Evolutionary conservation across 2,113 vertebrate species (phyloP).

Genomic region (Epinephelus cyanopodus): DNA sequence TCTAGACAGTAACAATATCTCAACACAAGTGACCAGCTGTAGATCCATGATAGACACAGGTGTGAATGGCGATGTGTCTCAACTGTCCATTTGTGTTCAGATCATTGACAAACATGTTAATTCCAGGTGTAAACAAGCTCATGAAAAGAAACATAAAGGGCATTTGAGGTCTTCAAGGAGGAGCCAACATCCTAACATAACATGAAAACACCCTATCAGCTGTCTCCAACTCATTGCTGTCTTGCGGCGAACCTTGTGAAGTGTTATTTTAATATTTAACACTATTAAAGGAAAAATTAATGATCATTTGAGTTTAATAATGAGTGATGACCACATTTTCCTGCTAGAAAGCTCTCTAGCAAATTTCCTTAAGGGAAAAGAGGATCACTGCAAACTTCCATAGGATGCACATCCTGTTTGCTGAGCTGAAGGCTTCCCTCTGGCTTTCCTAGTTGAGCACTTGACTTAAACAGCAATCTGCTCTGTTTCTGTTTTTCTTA

Average conservation of each 20-base stretch:
- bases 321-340: not conserved
- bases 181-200: not conserved
- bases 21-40: no score
- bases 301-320: not conserved
- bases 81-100: no score
- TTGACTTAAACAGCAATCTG: not conserved
- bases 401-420: not conserved
- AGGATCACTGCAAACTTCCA: not conserved
- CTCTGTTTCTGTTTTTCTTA: not conserved
- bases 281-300: not conserved
- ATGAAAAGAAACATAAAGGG: not conserved
- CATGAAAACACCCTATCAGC: not conserved
- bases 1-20: no score
- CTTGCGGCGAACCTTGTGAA: not conserved
- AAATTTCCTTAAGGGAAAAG: not conserved
- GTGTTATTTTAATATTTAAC: not conserved
- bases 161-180: not conserved
- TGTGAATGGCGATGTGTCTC: no score
- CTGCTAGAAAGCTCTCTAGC: not conserved
- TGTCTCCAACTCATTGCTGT: not conserved
- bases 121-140: no score
- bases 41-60: no score
- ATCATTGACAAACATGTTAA: no score
- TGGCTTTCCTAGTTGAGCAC: not conserved
- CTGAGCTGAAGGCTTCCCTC: not conserved